Conservation (phyloP, 2,888 invertebrate species). For the Arrhopalites spinosus region DNA sequence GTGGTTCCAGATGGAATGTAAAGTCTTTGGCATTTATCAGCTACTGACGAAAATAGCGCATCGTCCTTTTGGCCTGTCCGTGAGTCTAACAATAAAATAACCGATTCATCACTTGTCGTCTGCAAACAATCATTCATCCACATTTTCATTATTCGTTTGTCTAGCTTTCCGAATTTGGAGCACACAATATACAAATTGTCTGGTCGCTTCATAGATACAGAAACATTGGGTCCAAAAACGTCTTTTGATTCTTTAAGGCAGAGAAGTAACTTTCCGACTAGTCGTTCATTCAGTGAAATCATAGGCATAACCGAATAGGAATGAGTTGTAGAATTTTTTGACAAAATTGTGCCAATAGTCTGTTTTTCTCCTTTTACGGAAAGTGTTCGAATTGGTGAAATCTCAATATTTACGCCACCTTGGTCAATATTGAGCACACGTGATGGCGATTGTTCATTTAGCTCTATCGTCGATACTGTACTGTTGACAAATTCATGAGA, state of each 20-base stretch:
- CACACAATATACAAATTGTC: background rate
- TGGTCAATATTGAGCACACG: background rate
- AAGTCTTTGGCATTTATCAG: background rate
- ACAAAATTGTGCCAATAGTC: background rate
- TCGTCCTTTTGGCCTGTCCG: conserved; percentile 35
- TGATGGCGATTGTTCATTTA: background rate
- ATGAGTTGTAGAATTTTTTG: background rate
- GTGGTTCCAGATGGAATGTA: conserved; percentile 35
- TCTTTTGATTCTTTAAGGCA: background rate
- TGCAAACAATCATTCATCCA: background rate
- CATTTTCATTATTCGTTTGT: background rate
- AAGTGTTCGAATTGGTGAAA: background rate
- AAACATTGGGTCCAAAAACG: background rate
- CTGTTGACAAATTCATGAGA: background rate
- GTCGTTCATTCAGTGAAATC: background rate
- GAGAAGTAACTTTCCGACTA: background rate
- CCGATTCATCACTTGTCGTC: no score
- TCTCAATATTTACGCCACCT: background rate
- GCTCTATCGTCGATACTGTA: background rate
- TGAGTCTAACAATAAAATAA: conserved; percentile 14
- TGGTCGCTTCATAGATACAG: background rate
- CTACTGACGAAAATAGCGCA: background rate
- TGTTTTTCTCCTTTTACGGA: background rate
- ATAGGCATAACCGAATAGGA: background rate
- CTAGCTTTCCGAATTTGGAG: background rate